Percentiles rank a stretch among this genome's conserved stretches.
Conservation (phyloP, 2,888 invertebrate genomes). For the Callosobruchus maculatus region DNA sequence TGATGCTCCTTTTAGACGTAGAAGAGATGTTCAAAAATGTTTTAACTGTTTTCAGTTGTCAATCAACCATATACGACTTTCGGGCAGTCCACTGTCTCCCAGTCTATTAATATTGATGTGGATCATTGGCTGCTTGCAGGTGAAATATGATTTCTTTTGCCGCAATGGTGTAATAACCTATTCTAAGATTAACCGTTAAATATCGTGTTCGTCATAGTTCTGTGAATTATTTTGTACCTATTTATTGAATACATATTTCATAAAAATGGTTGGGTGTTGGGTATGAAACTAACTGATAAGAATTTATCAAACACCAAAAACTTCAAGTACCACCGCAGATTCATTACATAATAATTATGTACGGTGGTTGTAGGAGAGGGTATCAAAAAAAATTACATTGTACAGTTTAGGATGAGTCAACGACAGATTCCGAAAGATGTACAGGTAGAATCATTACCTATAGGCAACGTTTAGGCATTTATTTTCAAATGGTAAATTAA, state of each 20-base stretch:
- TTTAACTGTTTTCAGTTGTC: too few species aligned
- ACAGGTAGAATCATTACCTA: too few species aligned
- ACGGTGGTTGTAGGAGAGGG: background rate
- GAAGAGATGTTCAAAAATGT: too few species aligned
- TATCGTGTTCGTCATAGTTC: background rate
- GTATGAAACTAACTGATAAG: background rate
- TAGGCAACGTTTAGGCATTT: too few species aligned
- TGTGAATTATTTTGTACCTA: background rate
- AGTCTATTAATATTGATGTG: background rate
- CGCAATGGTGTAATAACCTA: background rate
- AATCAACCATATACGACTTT: too few species aligned
- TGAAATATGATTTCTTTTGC: background rate
- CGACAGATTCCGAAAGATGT: too few species aligned
- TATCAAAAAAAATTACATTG: too few species aligned
- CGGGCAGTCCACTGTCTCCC: background rate
- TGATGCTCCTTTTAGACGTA: too few species aligned
- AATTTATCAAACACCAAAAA: background rate
- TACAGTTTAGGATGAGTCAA: too few species aligned
- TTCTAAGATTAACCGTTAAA: background rate
- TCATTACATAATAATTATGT: too few species aligned
- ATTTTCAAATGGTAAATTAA: too few species aligned
- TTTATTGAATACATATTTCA: background rate
- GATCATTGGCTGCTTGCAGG: background rate
- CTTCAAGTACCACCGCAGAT: background rate
- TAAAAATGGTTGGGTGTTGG: background rate